A percentile compares a stretch with the other conserved stretches of the same genome.
Evolutionary conservation across 2,888 invertebrate species (phyloP).

Genomic region (Euspilapteryx auroguttella): DNA sequence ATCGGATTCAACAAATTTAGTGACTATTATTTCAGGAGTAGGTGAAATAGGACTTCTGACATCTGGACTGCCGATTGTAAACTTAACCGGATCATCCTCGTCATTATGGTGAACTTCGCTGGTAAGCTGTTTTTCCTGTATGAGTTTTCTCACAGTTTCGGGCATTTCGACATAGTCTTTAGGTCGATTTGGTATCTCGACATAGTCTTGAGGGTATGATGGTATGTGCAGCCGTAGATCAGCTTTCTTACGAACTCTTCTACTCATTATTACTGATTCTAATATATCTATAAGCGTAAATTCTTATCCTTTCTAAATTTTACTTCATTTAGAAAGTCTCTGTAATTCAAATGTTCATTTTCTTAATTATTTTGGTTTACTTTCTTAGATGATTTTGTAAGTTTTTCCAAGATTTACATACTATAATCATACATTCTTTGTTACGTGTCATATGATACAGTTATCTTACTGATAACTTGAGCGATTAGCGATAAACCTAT

Average conservation of each 20-base stretch:
- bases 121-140: slow-evolving; percentile 19
- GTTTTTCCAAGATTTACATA: too few relatives aligned
- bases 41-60: not conserved
- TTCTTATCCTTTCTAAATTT: too few relatives aligned
- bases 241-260: slow-evolving; percentile 30
- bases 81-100: not conserved
- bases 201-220: slow-evolving; percentile 37
- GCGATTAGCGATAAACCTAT: too few relatives aligned
- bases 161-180: slow-evolving; percentile 48
- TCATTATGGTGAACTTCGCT: slow-evolving; percentile 12
- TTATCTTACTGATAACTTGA: too few relatives aligned
- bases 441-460: too few relatives aligned
- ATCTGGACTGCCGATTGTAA: slow-evolving; percentile 9
- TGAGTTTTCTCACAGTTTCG: slow-evolving; percentile 19
- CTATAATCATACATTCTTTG: too few relatives aligned
- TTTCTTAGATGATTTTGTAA: not conserved
- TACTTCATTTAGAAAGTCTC: slow-evolving; percentile 1
- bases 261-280: too few relatives aligned
- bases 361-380: not conserved
- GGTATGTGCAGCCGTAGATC: slow-evolving; percentile 35
- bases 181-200: slow-evolving; percentile 38
- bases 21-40: not conserved
- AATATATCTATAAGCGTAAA: too few relatives aligned
- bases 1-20: too few relatives aligned
- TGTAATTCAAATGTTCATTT: not conserved